Percentiles rank a stretch among this genome's conserved stretches.
Evolutionary conservation across 1,140 invertebrate species (phyloP).

Genomic region (Drosophila rhopaloa): DNA sequence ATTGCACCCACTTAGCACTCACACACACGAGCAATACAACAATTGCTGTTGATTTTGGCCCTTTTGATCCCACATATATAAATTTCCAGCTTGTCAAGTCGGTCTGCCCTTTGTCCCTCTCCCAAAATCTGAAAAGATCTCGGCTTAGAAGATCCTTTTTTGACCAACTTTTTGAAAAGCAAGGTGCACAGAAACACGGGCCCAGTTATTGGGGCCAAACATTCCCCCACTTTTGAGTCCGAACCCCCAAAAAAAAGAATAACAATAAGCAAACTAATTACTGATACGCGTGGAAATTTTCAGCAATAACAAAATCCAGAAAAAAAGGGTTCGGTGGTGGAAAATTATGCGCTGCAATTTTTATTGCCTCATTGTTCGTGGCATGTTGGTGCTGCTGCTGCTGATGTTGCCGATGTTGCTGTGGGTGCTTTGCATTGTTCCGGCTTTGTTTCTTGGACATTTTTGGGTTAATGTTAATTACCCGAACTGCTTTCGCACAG

Average conservation of each 20-base stretch:
- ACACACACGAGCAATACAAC: slow-evolving; percentile 39
- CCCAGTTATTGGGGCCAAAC: slow-evolving; percentile 5
- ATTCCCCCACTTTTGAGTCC: slow-evolving; percentile 7
- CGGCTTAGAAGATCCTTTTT: slow-evolving; percentile 2
- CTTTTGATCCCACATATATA: slow-evolving; percentile 60
- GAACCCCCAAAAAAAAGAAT: slow-evolving; percentile 14
- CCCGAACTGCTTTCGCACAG: slow-evolving; percentile 80
- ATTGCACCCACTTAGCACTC: slow-evolving; percentile 78
- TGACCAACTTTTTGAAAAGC: no score
- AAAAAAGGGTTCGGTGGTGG: slow-evolving; percentile 61
- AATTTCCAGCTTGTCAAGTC: slow-evolving; percentile 66
- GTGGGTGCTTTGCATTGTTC: slow-evolving; percentile 71
- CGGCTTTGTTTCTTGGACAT: slow-evolving; percentile 68
- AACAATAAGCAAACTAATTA: slow-evolving; percentile 80
- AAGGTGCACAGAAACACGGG: neutral
- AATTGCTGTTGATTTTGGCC: slow-evolving; percentile 72
- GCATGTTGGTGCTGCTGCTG: slow-evolving; percentile 45
- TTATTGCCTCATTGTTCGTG: slow-evolving; percentile 81
- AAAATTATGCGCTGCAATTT: slow-evolving; percentile 83
- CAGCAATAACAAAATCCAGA: slow-evolving; percentile 22
- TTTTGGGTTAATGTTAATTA: slow-evolving; percentile 82
- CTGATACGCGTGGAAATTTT: slow-evolving; percentile 80
- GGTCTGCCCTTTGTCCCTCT: slow-evolving; percentile 33
- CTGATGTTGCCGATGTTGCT: slow-evolving; percentile 42
- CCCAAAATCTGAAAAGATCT: neutral